phyloP scores from a whole-genome alignment of 2,797 vertebrate species.

The Betta splendens region DNA sequence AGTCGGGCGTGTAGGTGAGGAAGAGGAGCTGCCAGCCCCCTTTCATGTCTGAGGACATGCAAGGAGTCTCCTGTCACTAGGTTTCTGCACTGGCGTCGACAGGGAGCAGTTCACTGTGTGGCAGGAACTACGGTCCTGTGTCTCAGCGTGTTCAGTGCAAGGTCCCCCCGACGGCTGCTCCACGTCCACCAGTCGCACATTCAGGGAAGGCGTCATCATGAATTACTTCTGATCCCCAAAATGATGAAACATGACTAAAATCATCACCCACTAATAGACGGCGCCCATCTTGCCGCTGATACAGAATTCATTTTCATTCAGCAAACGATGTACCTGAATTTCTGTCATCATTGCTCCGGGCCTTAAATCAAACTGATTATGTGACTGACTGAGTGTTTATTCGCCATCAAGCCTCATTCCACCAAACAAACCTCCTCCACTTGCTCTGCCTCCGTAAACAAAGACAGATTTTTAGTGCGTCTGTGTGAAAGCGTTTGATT shows the following conservation, averaged over 20 bases:
- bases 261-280: not conserved
- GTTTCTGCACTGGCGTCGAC: not conserved
- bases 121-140: too few relatives aligned
- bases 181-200: too few relatives aligned
- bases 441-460: slow-evolving; percentile 47
- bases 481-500: slow-evolving; percentile 66
- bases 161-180: not conserved
- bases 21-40: slow-evolving; percentile 18
- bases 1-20: slow-evolving; percentile 20
- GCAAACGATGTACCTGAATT: slow-evolving; percentile 21
- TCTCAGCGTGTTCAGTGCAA: not conserved
- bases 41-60: not conserved
- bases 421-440: slow-evolving; percentile 60
- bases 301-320: slow-evolving; percentile 28
- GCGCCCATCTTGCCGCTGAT: slow-evolving; percentile 2
- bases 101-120: not conserved
- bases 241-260: not conserved
- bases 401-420: slow-evolving; percentile 14
- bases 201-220: not conserved
- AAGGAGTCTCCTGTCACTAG: not conserved
- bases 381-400: slow-evolving; percentile 27
- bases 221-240: not conserved
- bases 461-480: slow-evolving; percentile 23
- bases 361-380: slow-evolving; percentile 45
- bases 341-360: slow-evolving; percentile 26